Evolutionary conservation across 2,113 vertebrate genomes (phyloP).

Genomic region (Tretioscincus oriximinensis): DNA sequence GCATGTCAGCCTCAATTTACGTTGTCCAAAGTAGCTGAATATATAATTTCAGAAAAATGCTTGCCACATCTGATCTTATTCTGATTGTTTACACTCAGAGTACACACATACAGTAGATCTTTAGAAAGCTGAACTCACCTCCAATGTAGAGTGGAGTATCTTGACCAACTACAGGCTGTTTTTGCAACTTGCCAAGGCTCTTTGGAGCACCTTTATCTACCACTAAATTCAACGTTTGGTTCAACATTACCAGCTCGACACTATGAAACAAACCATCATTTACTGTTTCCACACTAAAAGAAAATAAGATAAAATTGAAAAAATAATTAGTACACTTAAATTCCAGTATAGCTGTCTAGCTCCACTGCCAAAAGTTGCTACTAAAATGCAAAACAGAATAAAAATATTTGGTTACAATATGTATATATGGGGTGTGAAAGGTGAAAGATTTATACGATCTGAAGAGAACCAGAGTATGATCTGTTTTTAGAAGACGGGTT

Average conservation of each 20-base stretch:
- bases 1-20: no score
- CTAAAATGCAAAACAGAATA: neutral
- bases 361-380: accelerated
- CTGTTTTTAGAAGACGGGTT: neutral
- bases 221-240: slow-evolving; percentile 92
- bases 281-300: slow-evolving; percentile 89
- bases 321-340: neutral
- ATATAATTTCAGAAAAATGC: neutral
- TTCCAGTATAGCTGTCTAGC: accelerated
- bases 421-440: neutral
- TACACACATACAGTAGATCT: neutral
- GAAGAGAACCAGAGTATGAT: no score
- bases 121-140: slow-evolving; percentile 71
- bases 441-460: no score
- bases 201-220: slow-evolving; percentile 93
- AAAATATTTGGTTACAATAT: neutral
- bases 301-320: slow-evolving; percentile 15
- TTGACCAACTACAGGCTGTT: slow-evolving; percentile 83
- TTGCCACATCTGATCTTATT: neutral
- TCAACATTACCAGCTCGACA: slow-evolving; percentile 91
- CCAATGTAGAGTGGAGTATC: slow-evolving; percentile 94
- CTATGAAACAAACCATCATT: slow-evolving; percentile 95
- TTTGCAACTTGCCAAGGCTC: slow-evolving; percentile 92
- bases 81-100: no score
- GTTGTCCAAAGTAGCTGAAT: neutral